Percentiles rank a stretch among this genome's conserved stretches.
Evolutionary conservation across 1,140 invertebrate species (phyloP).

Genomic region (Potamilus streckersoni): DNA sequence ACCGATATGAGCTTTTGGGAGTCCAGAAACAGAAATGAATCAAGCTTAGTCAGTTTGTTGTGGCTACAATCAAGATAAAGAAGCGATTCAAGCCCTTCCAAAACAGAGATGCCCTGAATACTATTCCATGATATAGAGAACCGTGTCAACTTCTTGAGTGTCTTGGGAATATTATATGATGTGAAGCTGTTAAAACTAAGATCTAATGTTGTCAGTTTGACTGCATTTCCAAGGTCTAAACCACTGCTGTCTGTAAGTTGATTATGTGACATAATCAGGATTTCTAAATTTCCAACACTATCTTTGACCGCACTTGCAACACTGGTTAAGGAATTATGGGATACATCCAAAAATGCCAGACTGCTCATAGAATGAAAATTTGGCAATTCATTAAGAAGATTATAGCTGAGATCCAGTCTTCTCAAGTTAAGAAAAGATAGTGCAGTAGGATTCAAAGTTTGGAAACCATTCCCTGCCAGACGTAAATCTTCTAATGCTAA

Average conservation of each 20-base stretch:
- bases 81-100: conserved; percentile 10
- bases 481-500: conserved; percentile 17
- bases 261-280: conserved; percentile 14
- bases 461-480: conserved; percentile 21
- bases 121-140: neutral
- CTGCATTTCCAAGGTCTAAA: conserved; percentile 6
- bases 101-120: too few relatives aligned
- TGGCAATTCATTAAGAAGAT: conserved; percentile 7
- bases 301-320: conserved; percentile 15
- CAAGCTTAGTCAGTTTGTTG: conserved; percentile 17
- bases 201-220: conserved; percentile 16
- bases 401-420: conserved; percentile 20
- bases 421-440: conserved; percentile 11
- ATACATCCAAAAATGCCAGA: conserved; percentile 13
- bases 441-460: conserved; percentile 10
- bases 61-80: conserved; percentile 2
- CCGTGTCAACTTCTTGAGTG: conserved; percentile 3
- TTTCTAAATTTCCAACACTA: conserved; percentile 17
- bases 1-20: conserved; percentile 12
- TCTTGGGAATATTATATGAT: conserved; percentile 7
- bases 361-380: conserved; percentile 12
- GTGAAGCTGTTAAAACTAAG: conserved; percentile 19
- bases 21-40: conserved; percentile 21
- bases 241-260: conserved; percentile 8
- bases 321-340: conserved; percentile 13